phyloP scores from a whole-genome alignment of 2,797 vertebrate genomes.

The Labroides dimidiatus region DNA sequence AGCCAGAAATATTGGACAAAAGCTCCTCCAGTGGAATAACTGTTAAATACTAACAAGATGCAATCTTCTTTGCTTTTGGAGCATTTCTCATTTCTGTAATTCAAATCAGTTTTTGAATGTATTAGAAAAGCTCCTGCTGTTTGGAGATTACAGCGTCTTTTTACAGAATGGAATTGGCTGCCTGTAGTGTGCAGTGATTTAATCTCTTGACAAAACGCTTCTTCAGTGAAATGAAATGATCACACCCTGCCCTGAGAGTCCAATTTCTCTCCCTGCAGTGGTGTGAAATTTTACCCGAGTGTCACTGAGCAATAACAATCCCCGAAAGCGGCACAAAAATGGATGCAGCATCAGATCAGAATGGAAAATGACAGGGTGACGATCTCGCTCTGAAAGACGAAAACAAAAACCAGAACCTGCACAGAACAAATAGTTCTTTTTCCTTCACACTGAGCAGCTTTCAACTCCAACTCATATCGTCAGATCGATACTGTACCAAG shows the following conservation, averaged over 20 bases:
- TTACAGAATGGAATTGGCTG: slow-evolving; percentile 10
- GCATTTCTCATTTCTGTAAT: background rate
- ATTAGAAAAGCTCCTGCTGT: slow-evolving; percentile 3
- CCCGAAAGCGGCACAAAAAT: background rate
- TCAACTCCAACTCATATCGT: slow-evolving; percentile 6
- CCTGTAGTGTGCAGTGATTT: background rate
- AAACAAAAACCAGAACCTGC: background rate
- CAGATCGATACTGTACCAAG: slow-evolving; percentile 16
- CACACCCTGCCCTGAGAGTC: background rate
- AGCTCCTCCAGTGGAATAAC: background rate
- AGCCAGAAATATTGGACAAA: background rate
- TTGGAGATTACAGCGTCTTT: slow-evolving; percentile 7
- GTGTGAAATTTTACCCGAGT: slow-evolving; percentile 19
- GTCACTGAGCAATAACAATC: slow-evolving; percentile 23
- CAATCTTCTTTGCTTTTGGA: background rate
- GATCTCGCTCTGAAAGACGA: background rate
- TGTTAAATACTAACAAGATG: background rate
- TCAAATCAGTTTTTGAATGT: background rate
- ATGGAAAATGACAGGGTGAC: background rate
- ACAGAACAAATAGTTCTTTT: background rate
- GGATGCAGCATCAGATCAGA: slow-evolving; percentile 5
- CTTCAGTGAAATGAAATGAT: slow-evolving; percentile 8
- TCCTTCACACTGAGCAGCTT: background rate
- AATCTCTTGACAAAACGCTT: slow-evolving; percentile 18
- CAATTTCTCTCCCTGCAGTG: slow-evolving; percentile 24